These are phyloP conservation scores for Ormia ochracea DNA, from an alignment of 2,888 invertebrate genomes.

Conservation along the genomic window DNA sequence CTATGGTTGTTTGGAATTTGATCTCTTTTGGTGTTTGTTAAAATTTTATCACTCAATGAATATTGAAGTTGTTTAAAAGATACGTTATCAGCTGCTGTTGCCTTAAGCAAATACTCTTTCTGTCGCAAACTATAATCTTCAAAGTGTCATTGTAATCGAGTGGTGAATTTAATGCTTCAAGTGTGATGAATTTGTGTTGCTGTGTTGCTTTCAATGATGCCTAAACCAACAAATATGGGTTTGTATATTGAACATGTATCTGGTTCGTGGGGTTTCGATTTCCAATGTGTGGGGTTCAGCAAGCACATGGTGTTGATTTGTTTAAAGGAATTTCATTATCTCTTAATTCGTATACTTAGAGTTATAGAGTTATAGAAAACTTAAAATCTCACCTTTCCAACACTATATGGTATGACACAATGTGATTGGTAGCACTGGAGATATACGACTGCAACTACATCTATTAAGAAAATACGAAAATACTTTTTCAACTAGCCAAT, in stretches of 20 bases:
- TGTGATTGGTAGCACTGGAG: too few species aligned
- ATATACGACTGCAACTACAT: too few species aligned
- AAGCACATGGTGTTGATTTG: conserved; percentile 48
- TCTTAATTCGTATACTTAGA: too few species aligned
- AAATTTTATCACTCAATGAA: conserved; percentile 34
- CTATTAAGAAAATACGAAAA: too few species aligned
- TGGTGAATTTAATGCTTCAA: conserved; percentile 58
- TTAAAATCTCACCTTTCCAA: too few species aligned
- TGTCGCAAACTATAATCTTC: neutral
- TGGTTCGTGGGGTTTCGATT: conserved; percentile 5
- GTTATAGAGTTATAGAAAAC: too few species aligned
- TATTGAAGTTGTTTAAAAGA: neutral
- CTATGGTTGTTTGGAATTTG: neutral
- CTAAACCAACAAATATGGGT: conserved; percentile 47
- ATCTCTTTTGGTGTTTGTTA: conserved; percentile 46
- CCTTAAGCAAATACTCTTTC: conserved; percentile 18
- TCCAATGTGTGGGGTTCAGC: conserved; percentile 13
- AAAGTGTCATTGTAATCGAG: conserved; percentile 49
- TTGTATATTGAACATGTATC: neutral
- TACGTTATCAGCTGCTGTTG: conserved; percentile 48
- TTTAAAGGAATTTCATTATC: neutral
- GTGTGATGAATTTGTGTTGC: conserved; percentile 30
- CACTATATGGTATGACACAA: too few species aligned
- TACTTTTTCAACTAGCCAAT: too few species aligned
- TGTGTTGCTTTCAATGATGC: conserved; percentile 27